Percentiles rank a stretch among this genome's conserved stretches.
phyloP scores from a whole-genome alignment of 1,140 invertebrate genomes.

The Ceratoteleas bidentatus region DNA sequence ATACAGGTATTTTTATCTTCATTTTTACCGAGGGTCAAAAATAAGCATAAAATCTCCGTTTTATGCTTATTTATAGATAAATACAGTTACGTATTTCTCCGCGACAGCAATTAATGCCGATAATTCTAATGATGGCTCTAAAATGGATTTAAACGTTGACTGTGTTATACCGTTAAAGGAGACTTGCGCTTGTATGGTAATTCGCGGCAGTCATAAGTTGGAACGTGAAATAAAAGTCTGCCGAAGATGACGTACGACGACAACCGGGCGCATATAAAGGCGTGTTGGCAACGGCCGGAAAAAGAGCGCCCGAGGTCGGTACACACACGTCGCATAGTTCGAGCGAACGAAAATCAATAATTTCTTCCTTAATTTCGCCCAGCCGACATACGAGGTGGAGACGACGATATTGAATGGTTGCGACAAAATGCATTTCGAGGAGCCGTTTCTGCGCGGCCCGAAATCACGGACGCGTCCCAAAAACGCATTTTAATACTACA shows the following conservation, averaged over 20 bases:
- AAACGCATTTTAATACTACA: conserved; percentile 57
- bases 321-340: conserved; percentile 56
- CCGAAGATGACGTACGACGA: conserved; percentile 63
- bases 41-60: too few relatives aligned
- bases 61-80: too few relatives aligned
- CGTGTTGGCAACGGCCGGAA: conserved; percentile 58
- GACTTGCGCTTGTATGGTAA: conserved; percentile 44
- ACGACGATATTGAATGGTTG: conserved; percentile 65
- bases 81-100: too few relatives aligned
- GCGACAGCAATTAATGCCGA: too few relatives aligned
- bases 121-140: too few relatives aligned
- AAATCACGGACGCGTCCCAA: conserved; percentile 40
- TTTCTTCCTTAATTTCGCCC: conserved; percentile 68
- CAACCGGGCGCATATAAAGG: conserved; percentile 59
- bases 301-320: conserved; percentile 65
- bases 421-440: conserved; percentile 66
- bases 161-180: conserved; percentile 18
- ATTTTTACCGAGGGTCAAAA: too few relatives aligned
- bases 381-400: conserved; percentile 50
- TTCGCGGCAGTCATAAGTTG: conserved; percentile 45
- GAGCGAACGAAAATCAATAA: conserved; percentile 69
- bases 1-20: too few relatives aligned
- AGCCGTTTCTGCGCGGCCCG: conserved; percentile 41
- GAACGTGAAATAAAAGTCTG: conserved; percentile 45
- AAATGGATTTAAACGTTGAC: conserved; percentile 32